phyloP scores from a whole-genome alignment of 2,888 invertebrate species.

The Callyntrura sp. region DNA sequence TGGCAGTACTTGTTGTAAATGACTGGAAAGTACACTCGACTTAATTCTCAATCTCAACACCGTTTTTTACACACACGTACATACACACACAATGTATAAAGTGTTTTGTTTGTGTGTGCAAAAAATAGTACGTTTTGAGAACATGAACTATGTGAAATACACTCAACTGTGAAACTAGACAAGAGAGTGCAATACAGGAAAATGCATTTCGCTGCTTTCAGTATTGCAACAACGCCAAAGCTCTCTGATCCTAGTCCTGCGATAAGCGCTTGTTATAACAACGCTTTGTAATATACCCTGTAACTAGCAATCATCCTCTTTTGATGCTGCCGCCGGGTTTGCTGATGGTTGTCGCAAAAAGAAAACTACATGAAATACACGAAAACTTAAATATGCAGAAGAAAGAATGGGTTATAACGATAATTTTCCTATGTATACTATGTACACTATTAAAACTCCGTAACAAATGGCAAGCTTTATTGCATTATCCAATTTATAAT shows the following conservation, averaged over 20 bases:
- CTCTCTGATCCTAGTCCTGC: neutral
- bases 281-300: neutral
- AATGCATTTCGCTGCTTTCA: constrained; percentile 15
- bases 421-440: constrained; percentile 27
- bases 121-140: constrained; percentile 9
- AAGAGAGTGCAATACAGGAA: constrained; percentile 41
- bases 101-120: neutral
- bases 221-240: neutral
- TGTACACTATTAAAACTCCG: constrained; percentile 4
- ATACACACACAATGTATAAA: neutral
- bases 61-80: neutral
- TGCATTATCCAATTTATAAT: constrained; percentile 34
- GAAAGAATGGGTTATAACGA: constrained; percentile 10
- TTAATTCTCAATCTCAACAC: constrained; percentile 1
- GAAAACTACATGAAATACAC: neutral
- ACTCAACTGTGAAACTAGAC: neutral
- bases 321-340: too few species aligned
- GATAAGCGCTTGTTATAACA: neutral
- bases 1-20: neutral
- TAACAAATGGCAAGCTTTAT: constrained; percentile 62
- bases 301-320: neutral
- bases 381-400: neutral
- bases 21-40: constrained; percentile 18
- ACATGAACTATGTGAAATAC: neutral
- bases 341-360: neutral